A percentile compares a stretch with the other conserved stretches of the same genome.
These are phyloP conservation scores for Theretra japonica DNA, from an alignment of 2,888 invertebrate genomes.

Conservation along the genomic window DNA sequence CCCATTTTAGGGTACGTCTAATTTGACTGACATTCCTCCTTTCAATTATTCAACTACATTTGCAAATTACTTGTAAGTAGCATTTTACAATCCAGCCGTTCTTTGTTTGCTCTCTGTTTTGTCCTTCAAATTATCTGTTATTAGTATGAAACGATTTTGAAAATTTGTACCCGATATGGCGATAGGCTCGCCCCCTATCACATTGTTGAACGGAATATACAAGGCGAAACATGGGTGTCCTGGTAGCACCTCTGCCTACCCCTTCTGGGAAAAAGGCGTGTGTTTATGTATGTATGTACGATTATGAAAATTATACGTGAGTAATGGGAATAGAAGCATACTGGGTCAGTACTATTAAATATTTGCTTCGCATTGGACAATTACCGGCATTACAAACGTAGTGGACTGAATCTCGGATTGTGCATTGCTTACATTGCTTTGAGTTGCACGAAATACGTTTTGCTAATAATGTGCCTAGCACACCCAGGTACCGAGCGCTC, in stretches of 20 bases:
- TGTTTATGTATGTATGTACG: too few relatives aligned
- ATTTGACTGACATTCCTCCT: neutral
- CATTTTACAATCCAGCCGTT: neutral
- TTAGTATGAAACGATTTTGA: neutral
- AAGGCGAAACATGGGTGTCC: too few relatives aligned
- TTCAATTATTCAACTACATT: neutral
- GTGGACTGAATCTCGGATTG: conserved; percentile 23
- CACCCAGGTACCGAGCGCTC: conserved; percentile 20
- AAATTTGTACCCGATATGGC: too few relatives aligned
- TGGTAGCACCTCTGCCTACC: too few relatives aligned
- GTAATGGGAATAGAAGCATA: neutral
- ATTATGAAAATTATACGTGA: neutral
- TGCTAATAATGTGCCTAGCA: conserved; percentile 25
- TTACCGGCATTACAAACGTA: conserved; percentile 11
- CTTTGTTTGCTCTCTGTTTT: too few relatives aligned
- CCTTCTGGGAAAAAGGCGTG: too few relatives aligned
- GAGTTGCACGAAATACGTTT: conserved; percentile 22
- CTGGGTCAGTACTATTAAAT: neutral
- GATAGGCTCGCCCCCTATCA: too few relatives aligned
- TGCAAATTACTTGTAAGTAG: neutral
- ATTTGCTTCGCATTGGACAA: neutral
- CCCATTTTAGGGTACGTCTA: neutral
- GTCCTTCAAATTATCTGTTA: too few relatives aligned
- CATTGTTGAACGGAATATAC: too few relatives aligned
- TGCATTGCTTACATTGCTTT: conserved; percentile 24